Percentiles rank a stretch among this genome's conserved stretches.
Conservation (phyloP, 2,888 invertebrate genomes). For the Troglohyphantes excavatus region DNA sequence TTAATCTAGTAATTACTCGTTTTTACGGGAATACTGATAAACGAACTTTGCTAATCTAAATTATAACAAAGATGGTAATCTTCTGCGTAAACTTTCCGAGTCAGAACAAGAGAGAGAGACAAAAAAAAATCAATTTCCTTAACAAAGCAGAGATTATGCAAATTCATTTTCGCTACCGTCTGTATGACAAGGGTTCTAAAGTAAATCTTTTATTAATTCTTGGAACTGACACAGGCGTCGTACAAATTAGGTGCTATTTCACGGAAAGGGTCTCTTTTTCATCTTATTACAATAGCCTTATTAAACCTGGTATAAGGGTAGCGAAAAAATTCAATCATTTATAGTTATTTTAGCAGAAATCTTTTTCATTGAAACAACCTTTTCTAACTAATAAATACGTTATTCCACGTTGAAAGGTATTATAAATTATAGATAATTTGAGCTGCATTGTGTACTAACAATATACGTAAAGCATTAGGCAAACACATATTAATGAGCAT, state of each 20-base stretch:
- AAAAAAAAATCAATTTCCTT: constrained; percentile 10
- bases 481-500: not conserved
- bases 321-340: too few relatives aligned
- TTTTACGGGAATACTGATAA: not conserved
- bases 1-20: constrained; percentile 18
- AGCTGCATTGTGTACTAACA: too few relatives aligned
- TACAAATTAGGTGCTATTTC: constrained; percentile 37
- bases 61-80: constrained; percentile 30
- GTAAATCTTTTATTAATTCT: not conserved
- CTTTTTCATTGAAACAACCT: too few relatives aligned
- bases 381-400: too few relatives aligned
- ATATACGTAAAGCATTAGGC: too few relatives aligned
- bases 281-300: not conserved
- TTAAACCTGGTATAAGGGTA: not conserved
- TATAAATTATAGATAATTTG: too few relatives aligned
- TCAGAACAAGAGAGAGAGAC: too few relatives aligned
- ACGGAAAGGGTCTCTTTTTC: constrained; percentile 18
- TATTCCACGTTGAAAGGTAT: too few relatives aligned
- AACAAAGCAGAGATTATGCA: constrained; percentile 43
- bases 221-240: constrained; percentile 14
- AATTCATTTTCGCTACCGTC: constrained; percentile 7
- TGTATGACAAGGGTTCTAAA: not conserved
- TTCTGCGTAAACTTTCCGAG: not conserved
- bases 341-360: too few relatives aligned
- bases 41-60: not conserved